Evolutionary conservation across 2,888 invertebrate species (phyloP).

Genomic region (Lepeophtheirus nordmannii): DNA sequence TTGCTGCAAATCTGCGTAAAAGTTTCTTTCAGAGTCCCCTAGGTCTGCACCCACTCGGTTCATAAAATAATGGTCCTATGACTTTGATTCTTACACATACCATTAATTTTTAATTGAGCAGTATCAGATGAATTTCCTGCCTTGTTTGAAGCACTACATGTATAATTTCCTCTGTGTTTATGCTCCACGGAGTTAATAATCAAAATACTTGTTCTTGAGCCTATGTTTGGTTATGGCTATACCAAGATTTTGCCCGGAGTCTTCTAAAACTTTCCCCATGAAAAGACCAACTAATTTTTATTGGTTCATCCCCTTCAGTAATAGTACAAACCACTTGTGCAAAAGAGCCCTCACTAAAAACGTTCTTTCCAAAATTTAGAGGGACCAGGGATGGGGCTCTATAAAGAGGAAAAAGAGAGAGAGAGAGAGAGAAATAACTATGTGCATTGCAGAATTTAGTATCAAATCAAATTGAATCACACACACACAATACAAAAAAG

Average conservation of each 20-base stretch:
- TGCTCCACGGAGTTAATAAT: constrained; percentile 29
- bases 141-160: constrained; percentile 29
- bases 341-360: constrained; percentile 27
- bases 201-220: constrained; percentile 29
- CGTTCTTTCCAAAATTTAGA: constrained; percentile 47
- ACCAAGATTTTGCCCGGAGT: constrained; percentile 26
- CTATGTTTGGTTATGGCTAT: constrained; percentile 28
- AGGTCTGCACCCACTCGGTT: constrained; percentile 11
- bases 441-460: constrained; percentile 34
- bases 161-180: constrained; percentile 30
- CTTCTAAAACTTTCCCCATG: constrained; percentile 33
- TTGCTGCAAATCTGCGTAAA: constrained; percentile 8
- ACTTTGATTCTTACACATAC: constrained; percentile 26
- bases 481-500: not conserved
- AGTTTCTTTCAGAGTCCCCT: constrained; percentile 15
- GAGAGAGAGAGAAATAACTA: constrained; percentile 20
- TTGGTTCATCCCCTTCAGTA: constrained; percentile 35
- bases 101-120: constrained; percentile 29
- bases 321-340: constrained; percentile 31
- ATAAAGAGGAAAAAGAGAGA: constrained; percentile 26
- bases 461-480: not conserved
- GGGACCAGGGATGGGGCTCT: constrained; percentile 39
- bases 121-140: constrained; percentile 29
- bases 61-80: constrained; percentile 25
- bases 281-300: constrained; percentile 35